These are phyloP conservation scores for Microchrysa polita DNA, from an alignment of 2,888 invertebrate genomes.

Conservation along the genomic window DNA sequence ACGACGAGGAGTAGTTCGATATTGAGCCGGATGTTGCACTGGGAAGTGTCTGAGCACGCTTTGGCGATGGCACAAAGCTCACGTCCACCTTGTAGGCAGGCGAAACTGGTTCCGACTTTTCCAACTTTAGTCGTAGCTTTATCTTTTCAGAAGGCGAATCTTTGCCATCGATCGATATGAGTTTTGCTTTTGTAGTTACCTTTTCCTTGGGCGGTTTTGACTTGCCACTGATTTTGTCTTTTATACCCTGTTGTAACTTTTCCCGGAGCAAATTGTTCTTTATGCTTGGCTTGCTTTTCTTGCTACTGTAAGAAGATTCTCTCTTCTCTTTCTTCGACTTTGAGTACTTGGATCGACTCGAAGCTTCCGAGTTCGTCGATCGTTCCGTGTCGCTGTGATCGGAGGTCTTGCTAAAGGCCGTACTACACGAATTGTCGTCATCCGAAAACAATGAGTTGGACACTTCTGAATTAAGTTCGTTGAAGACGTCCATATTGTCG, in stretches of 20 bases:
- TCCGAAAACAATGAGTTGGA: conserved; percentile 69
- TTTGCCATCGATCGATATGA: conserved; percentile 49
- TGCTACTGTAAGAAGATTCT: conserved; percentile 49
- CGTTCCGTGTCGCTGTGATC: conserved; percentile 67
- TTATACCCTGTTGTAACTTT: conserved; percentile 60
- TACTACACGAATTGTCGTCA: conserved; percentile 68
- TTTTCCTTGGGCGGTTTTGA: conserved; percentile 54
- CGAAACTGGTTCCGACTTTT: conserved; percentile 82
- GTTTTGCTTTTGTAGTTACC: conserved; percentile 52
- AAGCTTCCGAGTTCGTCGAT: conserved; percentile 66
- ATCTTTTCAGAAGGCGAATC: conserved; percentile 72
- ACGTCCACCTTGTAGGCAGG: conserved; percentile 84
- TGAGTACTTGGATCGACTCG: conserved; percentile 64
- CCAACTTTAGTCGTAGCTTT: conserved; percentile 82
- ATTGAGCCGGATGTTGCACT: conserved; percentile 44
- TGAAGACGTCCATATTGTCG: conserved; percentile 60
- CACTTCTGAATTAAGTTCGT: conserved; percentile 62
- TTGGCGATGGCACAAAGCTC: conserved; percentile 72
- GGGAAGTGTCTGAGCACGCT: conserved; percentile 57
- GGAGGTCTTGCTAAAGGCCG: conserved; percentile 66
- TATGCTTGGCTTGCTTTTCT: conserved; percentile 55
- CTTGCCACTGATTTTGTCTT: conserved; percentile 56
- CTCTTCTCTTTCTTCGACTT: conserved; percentile 45
- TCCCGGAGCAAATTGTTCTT: conserved; percentile 57
- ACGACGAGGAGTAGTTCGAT: conserved; percentile 36